These are phyloP conservation scores for Saiga tatarica DNA, from an alignment of 2,113 vertebrate species.

Conservation along the genomic window DNA sequence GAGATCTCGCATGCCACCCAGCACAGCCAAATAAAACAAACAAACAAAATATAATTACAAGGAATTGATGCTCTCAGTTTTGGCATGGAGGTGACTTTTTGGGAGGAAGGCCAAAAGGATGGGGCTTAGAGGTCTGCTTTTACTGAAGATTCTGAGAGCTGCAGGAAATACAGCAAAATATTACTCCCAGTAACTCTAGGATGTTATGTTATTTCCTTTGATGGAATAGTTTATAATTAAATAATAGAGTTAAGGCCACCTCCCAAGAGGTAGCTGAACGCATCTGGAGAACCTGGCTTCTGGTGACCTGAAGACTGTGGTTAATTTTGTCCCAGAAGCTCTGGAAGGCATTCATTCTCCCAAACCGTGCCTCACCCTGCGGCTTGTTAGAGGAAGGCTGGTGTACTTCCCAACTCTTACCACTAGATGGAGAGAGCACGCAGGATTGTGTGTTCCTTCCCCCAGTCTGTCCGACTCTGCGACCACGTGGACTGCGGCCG, in stretches of 20 bases:
- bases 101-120: neutral
- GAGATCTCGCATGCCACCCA: neutral
- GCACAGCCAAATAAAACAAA: neutral
- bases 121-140: neutral
- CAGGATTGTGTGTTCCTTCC: neutral
- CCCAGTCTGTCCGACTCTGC: neutral
- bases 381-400: neutral
- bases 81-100: neutral
- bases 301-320: neutral
- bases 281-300: neutral
- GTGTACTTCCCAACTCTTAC: neutral
- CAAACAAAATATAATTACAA: neutral
- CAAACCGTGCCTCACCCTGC: neutral
- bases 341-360: neutral
- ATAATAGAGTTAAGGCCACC: neutral
- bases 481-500: accelerated
- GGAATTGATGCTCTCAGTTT: neutral
- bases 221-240: neutral
- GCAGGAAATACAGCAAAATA: neutral
- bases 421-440: neutral
- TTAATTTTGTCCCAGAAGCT: neutral
- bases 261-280: neutral
- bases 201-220: neutral
- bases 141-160: neutral
- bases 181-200: neutral